Conservation (phyloP, 2,888 invertebrate species). For the Euzophera pinguis region DNA sequence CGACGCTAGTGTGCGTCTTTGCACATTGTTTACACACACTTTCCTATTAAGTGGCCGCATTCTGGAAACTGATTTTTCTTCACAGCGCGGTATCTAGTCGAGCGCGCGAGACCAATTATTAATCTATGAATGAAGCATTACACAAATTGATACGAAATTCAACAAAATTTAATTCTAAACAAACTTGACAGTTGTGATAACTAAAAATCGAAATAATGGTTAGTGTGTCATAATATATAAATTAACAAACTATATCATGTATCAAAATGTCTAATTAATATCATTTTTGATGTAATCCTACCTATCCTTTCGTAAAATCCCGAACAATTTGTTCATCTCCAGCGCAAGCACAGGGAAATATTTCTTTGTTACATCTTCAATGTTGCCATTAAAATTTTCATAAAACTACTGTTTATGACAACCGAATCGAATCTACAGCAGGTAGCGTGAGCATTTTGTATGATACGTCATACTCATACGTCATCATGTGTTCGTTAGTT, state of each 20-base stretch:
- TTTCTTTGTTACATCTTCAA: background rate
- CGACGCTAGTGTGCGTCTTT: too few relatives aligned
- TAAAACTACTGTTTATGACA: background rate
- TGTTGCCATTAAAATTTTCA: background rate
- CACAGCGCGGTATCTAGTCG: too few relatives aligned
- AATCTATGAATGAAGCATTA: conserved; percentile 25
- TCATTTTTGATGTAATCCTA: conserved; percentile 1
- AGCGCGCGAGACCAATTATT: too few relatives aligned
- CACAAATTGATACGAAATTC: conserved; percentile 15
- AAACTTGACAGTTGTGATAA: conserved; percentile 5
- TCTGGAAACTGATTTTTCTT: too few relatives aligned
- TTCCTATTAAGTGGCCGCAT: too few relatives aligned
- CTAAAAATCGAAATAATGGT: conserved; percentile 2
- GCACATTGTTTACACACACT: too few relatives aligned
- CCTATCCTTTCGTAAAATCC: background rate
- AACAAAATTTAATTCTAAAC: conserved; percentile 14
- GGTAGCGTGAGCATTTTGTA: conserved; percentile 1
- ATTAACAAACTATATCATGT: conserved; percentile 5
- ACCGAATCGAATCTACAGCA: background rate
- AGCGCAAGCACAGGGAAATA: background rate
- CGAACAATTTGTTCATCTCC: background rate
- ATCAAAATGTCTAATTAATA: conserved; percentile 10
- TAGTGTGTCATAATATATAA: background rate
- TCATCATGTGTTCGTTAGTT: background rate
- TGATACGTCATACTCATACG: too few relatives aligned